These are phyloP conservation scores for Glyptemys insculpta DNA, from an alignment of 2,797 vertebrate genomes.

Conservation along the genomic window DNA sequence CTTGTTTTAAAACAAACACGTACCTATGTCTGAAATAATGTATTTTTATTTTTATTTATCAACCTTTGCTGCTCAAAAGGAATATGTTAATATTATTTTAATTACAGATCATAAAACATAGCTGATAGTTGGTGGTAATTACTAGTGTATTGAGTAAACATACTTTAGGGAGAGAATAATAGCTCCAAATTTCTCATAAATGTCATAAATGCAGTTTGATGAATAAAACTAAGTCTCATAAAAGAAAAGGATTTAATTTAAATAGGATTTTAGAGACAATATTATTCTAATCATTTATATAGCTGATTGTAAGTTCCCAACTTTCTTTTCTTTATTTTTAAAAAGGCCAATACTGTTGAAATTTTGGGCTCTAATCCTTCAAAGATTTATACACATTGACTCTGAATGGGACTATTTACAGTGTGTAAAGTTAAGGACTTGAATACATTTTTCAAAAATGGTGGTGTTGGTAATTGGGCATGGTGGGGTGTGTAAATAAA, in stretches of 20 bases:
- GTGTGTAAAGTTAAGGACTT: neutral
- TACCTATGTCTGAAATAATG: neutral
- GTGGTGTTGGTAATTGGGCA: neutral
- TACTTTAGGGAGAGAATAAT: neutral
- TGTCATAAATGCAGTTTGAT: neutral
- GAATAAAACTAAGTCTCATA: neutral
- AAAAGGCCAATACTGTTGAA: neutral
- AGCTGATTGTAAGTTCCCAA: neutral
- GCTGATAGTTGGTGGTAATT: neutral
- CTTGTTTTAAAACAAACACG: neutral
- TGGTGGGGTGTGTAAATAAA: neutral
- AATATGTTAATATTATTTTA: neutral
- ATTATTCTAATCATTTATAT: neutral
- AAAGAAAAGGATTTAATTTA: neutral
- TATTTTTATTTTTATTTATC: neutral
- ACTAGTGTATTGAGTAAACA: too few relatives aligned
- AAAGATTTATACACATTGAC: neutral
- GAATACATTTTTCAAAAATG: neutral
- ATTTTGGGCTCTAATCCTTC: neutral
- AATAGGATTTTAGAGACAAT: neutral
- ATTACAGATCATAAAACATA: neutral
- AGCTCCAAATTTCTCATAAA: neutral
- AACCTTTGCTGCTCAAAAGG: neutral
- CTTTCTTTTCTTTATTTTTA: neutral
- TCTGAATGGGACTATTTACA: neutral